Base-by-base conservation (phyloP, 2,888 invertebrate species). In the Pandemis heparana region DNA sequence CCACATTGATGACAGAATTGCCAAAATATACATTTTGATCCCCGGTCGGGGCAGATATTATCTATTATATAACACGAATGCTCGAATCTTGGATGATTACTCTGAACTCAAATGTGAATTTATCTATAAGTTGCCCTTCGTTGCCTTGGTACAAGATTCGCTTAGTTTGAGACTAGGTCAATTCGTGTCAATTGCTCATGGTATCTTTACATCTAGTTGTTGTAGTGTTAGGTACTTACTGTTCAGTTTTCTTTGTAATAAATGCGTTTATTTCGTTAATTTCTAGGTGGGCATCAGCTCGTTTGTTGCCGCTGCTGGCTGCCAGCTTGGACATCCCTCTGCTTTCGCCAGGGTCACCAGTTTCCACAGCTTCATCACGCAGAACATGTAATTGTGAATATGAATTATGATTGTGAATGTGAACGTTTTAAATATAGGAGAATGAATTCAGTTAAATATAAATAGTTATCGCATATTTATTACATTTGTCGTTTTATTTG, bases 221-320 rank as follows among this genome's bases (percentile, higher is more conserved):
- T 32, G 23, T 32, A 2, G 23, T 32, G 4, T 32, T 32, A 32
- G 23, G 23, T 32, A 32, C 23, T 32, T 32, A 32, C 23, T 32
- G 23, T 32, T 32, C 23, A 2, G 23, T 18, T 18, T 18, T 1
- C 9, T 18, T 6, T 18, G n/a, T 48, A 48, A 48, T 56, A 7
- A n/a, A 56, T 23, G 23, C 23, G 23, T 23, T 10, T 23, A 56
- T 56, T 23, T 56, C 12, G 23, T 9, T 12, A 23, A 5, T 23
- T 79, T 75, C 5, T 83, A 90, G 90, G 78, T 89, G n/a, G 90
- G 90, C 18, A 69, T 90, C 74, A 88, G 85, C 38, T 89, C 89
- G 0, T 90, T 90, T 76, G 90, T 86, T 1, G 87, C 88, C 0
- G 6, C 9, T 0, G 41, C 46, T 5, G 86, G 84, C 12, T 89